Base-by-base conservation (phyloP, 2,113 vertebrate genomes). In the Vulpes vulpes region DNA sequence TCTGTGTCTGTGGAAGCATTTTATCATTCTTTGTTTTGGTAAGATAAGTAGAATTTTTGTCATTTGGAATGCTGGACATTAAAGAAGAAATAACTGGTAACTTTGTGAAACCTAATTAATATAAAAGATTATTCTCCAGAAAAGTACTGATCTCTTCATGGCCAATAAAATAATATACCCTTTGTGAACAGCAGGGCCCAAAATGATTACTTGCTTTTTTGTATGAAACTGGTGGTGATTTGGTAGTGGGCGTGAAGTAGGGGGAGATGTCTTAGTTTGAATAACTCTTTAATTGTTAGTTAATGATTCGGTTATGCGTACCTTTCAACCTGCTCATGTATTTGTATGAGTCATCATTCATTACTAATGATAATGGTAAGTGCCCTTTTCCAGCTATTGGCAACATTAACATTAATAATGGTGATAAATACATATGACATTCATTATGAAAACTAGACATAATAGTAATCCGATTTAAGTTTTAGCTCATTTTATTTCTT, bases 11-110 rank as follows among this genome's bases (percentile, higher is more conserved):
- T 57, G 17, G 51, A 96, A 93, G 15, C 38, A 49, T 95, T 95
- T 79, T 82, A 57, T 78, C 8, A 79, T 95, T 97, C 79, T 15
- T 51, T 92, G 3, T 86, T 94, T 96, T 65, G 55, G 65, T 87
- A 81, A 92, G 27, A 73, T 49, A n/a, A 74, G 55, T 76, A 76
- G 62, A 67, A 22, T 38, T 19, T 81, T 88, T 93, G 82, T 87
- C 67, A 88, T 87, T 86, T 35, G 49, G 20, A 91, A 19, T 96
- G 19, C 10, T 87, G 43, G 49, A 51, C 32, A 78, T 60, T 79
- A 83, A 92, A 89, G 65, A 79, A 94, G 38, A 94, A 76, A 62
- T 65, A 5, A 15, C 32, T 84, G 23, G 51, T 76, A 96, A 88
- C 15, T 2, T 4, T 87, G 5, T 90, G 89, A 97, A 69, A 49